A percentile compares a stretch with the other conserved stretches of the same genome.
phyloP scores from a whole-genome alignment of 2,797 vertebrate species.

The Limosa lapponica region DNA sequence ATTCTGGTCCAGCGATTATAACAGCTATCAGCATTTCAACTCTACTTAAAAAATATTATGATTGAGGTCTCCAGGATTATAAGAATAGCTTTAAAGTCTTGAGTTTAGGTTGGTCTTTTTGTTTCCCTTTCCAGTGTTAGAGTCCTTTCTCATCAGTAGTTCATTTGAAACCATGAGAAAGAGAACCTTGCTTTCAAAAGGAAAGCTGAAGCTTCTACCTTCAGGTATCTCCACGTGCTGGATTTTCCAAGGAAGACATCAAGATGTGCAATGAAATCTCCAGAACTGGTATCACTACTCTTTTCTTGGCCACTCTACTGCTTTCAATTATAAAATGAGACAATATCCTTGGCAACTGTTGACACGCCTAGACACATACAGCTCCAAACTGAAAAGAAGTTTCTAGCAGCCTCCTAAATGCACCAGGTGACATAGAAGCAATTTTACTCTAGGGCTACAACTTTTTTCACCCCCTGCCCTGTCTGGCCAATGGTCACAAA shows the following conservation, averaged over 20 bases:
- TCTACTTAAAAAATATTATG: neutral
- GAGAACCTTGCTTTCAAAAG: neutral
- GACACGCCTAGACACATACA: neutral
- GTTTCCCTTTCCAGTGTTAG: neutral
- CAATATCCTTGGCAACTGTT: neutral
- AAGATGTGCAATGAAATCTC: neutral
- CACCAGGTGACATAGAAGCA: neutral
- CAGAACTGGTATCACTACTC: neutral
- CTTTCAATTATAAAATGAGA: neutral
- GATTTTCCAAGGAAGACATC: neutral
- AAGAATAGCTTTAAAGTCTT: neutral
- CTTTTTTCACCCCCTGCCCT: neutral
- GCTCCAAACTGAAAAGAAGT: neutral
- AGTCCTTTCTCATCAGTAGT: neutral
- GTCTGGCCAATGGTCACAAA: neutral
- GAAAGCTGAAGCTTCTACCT: neutral
- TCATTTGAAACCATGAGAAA: neutral
- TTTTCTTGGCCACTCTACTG: neutral
- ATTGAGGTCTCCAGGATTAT: neutral
- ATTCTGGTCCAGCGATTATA: neutral
- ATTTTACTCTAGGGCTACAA: neutral
- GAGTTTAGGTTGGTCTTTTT: neutral
- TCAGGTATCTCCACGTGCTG: neutral
- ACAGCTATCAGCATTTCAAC: neutral
- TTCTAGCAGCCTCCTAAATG: neutral